Evolutionary conservation across 2,797 vertebrate genomes (phyloP).

Genomic region (Rhinophrynus dorsalis): DNA sequence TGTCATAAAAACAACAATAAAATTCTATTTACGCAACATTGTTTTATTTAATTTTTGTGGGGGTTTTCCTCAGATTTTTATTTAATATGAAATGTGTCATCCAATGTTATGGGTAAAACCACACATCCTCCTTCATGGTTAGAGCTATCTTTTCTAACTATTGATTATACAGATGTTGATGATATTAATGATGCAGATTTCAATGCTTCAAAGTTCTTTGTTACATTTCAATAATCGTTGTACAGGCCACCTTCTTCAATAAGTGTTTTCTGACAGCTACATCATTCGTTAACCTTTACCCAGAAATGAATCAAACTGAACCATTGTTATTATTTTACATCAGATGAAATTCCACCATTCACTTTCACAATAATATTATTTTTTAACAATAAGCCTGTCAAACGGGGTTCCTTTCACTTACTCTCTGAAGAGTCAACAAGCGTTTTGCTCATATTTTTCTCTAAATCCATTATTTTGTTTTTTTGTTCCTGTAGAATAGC

Average conservation of each 20-base stretch:
- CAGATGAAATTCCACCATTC: slow-evolving; percentile 23
- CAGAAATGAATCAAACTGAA: slow-evolving; percentile 32
- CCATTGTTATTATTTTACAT: slow-evolving; percentile 32
- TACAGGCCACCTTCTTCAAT: slow-evolving; percentile 28
- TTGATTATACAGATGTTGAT: slow-evolving; percentile 14
- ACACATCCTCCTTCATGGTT: too few relatives aligned
- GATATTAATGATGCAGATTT: slow-evolving; percentile 6
- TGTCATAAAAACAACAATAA: too few relatives aligned
- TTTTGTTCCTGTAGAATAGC: not conserved
- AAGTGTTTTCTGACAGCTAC: slow-evolving; percentile 38
- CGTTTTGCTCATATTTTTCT: slow-evolving; percentile 29
- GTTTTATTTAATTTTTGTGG: too few relatives aligned
- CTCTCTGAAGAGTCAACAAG: not conserved
- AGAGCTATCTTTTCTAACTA: slow-evolving; percentile 20
- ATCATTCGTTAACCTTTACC: slow-evolving; percentile 9
- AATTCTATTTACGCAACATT: too few relatives aligned
- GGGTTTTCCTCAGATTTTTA: too few relatives aligned
- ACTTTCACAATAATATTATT: slow-evolving; percentile 16
- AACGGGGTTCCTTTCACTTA: not conserved
- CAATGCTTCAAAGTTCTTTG: not conserved
- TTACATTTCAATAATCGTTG: slow-evolving; percentile 19
- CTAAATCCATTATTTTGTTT: not conserved
- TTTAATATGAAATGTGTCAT: too few relatives aligned
- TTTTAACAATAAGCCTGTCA: slow-evolving; percentile 21
- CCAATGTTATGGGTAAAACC: too few relatives aligned